A percentile compares a stretch with the other conserved stretches of the same genome.
Conservation (phyloP, 2,888 invertebrate species). For the Cosmopolites sordidus region DNA sequence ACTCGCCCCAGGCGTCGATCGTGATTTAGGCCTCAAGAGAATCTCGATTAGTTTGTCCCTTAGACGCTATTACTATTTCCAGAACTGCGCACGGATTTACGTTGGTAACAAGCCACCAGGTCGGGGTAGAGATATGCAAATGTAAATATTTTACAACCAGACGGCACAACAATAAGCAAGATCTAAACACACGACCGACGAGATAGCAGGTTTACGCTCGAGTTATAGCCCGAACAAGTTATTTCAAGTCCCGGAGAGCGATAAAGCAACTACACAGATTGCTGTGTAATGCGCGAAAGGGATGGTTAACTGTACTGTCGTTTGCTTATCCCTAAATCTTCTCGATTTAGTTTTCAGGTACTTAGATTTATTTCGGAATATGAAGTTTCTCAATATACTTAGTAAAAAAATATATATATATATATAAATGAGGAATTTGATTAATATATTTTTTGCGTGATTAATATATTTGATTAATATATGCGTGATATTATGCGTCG, state of each 20-base stretch:
- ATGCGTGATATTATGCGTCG: too few relatives aligned
- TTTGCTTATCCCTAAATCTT: too few relatives aligned
- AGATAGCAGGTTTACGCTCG: background rate
- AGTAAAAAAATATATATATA: too few relatives aligned
- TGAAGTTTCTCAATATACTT: too few relatives aligned
- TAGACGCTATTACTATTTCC: background rate
- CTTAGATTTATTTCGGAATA: too few relatives aligned
- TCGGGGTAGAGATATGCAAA: background rate
- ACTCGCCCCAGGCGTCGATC: too few relatives aligned
- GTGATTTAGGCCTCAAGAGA: background rate
- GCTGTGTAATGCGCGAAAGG: too few relatives aligned
- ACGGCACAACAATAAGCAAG: background rate
- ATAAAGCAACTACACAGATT: background rate
- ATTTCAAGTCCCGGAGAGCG: background rate
- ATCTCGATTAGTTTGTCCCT: background rate
- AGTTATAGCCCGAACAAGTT: background rate
- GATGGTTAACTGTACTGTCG: too few relatives aligned
- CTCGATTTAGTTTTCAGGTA: too few relatives aligned
- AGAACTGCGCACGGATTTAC: background rate
- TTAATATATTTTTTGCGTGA: too few relatives aligned
- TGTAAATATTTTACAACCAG: slow-evolving; percentile 2
- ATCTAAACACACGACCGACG: background rate
- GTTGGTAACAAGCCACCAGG: background rate
- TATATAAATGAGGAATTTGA: too few relatives aligned
- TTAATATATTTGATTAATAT: too few relatives aligned